Percentiles rank a stretch among this genome's conserved stretches.
Evolutionary conservation across 2,888 invertebrate genomes (phyloP).

Genomic region (Caenorhabditis doughertyi): DNA sequence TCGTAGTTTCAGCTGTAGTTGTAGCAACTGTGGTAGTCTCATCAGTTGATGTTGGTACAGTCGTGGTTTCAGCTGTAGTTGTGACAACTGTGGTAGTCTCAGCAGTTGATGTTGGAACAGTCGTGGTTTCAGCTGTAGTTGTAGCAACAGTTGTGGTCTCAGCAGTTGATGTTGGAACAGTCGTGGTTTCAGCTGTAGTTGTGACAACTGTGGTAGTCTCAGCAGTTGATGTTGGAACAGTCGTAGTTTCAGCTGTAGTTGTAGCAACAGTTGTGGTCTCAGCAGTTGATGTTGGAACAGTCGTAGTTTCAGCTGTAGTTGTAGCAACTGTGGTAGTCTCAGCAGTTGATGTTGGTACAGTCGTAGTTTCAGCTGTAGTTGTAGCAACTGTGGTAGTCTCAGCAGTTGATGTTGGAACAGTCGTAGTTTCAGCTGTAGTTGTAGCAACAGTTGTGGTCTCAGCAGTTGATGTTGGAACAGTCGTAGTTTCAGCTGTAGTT

Average conservation of each 20-base stretch:
- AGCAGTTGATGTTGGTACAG: neutral
- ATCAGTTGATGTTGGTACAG: neutral
- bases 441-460: neutral
- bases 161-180: neutral
- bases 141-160: neutral
- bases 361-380: neutral
- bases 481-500: neutral
- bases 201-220: neutral
- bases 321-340: neutral
- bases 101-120: neutral
- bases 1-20: neutral
- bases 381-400: neutral
- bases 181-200: neutral
- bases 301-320: neutral
- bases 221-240: neutral
- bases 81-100: neutral
- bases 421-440: neutral
- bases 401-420: neutral
- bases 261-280: neutral
- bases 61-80: neutral
- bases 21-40: neutral
- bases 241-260: neutral
- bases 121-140: neutral
- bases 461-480: neutral
- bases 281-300: neutral